These are phyloP conservation scores for Sebastes trivittatus DNA, from an alignment of 2,797 vertebrate species.

Conservation along the genomic window DNA sequence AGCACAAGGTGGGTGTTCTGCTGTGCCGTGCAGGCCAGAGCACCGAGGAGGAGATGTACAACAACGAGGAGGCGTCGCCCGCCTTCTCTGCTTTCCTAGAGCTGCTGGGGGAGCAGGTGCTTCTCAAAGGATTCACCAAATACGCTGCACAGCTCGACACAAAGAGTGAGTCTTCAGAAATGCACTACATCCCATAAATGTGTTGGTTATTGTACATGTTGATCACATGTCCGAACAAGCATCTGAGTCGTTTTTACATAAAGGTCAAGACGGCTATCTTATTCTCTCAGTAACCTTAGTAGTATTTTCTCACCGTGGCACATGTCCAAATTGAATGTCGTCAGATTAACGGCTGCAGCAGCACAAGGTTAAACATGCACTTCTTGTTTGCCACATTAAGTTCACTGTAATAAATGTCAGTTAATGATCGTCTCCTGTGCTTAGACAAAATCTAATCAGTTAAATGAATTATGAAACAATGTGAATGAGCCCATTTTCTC, in stretches of 20 bases:
- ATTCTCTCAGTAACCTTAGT: not conserved
- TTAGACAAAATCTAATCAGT: not conserved
- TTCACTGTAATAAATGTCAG: not conserved
- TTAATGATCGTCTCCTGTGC: not conserved
- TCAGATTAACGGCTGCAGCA: not conserved
- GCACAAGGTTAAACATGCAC: not conserved
- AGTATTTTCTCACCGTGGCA: not conserved
- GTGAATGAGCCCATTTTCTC: not conserved
- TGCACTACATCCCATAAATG: not conserved
- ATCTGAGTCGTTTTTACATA: not conserved
- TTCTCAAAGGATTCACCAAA: slow-evolving; percentile 90
- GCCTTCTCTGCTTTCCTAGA: slow-evolving; percentile 90
- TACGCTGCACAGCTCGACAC: slow-evolving; percentile 95
- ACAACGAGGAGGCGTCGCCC: slow-evolving; percentile 91
- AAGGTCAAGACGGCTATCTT: not conserved
- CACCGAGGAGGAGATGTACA: slow-evolving; percentile 99
- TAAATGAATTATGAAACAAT: not conserved
- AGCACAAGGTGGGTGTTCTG: slow-evolving; percentile 95
- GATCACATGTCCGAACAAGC: not conserved
- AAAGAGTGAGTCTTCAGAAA: slow-evolving; percentile 86
- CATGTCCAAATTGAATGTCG: not conserved
- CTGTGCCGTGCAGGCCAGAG: slow-evolving; percentile 94
- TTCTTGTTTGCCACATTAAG: not conserved
- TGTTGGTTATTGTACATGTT: not conserved
- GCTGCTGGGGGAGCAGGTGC: slow-evolving; percentile 91